Evolutionary conservation across 2,113 vertebrate genomes (phyloP).

Genomic region (Halcyon senegalensis): DNA sequence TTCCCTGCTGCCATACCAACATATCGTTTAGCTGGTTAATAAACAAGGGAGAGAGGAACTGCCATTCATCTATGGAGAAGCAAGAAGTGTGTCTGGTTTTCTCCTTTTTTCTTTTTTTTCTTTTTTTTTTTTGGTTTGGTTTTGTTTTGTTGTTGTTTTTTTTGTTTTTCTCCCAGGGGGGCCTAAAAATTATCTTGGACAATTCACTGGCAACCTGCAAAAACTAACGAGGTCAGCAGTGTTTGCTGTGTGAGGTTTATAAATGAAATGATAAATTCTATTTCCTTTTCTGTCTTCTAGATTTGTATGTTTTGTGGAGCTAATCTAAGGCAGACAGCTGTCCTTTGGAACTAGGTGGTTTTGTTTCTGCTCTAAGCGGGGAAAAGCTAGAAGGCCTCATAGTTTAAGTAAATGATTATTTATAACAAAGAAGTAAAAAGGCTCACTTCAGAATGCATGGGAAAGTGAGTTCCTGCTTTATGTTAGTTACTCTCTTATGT

Average conservation of each 20-base stretch:
- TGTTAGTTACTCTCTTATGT: neutral
- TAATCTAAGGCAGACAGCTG: neutral
- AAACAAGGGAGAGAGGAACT: neutral
- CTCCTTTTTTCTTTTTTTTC: too few relatives aligned
- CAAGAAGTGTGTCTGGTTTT: neutral
- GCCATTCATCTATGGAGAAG: neutral
- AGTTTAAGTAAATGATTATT: neutral
- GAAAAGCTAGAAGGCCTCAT: neutral
- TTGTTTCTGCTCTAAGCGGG: neutral
- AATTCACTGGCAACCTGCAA: neutral
- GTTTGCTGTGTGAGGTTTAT: neutral
- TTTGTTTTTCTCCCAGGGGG: neutral
- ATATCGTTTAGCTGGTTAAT: neutral
- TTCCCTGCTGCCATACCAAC: neutral
- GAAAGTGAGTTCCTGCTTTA: neutral
- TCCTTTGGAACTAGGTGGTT: neutral
- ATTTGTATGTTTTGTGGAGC: neutral
- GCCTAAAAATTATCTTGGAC: neutral
- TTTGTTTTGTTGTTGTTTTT: too few relatives aligned
- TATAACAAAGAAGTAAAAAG: neutral
- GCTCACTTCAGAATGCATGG: neutral
- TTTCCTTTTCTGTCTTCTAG: neutral
- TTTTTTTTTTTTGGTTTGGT: too few relatives aligned
- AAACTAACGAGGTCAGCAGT: neutral
- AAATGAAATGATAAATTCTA: neutral